A percentile compares a stretch with the other conserved stretches of the same genome.
Conservation (phyloP, 2,888 invertebrate genomes). For the Zele albiditarsus region DNA sequence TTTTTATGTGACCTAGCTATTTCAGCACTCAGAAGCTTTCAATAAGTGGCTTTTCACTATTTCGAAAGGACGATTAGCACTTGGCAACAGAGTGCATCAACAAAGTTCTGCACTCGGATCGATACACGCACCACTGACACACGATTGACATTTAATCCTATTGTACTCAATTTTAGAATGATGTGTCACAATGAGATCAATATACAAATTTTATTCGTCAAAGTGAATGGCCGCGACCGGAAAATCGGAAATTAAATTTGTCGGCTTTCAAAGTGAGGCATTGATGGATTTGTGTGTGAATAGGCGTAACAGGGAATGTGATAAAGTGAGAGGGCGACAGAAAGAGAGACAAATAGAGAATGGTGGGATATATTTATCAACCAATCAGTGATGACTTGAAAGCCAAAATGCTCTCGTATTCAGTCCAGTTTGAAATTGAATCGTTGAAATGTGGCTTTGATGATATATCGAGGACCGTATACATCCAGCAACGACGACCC, state of each 20-base stretch:
- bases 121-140: neutral
- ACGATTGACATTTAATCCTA: conserved; percentile 1
- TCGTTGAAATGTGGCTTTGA: neutral
- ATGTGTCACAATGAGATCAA: neutral
- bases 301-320: neutral
- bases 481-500: no score
- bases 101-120: neutral
- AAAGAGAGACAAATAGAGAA: neutral
- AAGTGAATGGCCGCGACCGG: neutral
- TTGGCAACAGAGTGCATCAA: no score
- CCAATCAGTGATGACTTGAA: neutral
- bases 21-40: no score
- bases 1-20: no score
- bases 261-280: neutral
- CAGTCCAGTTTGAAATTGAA: neutral
- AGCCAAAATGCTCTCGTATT: neutral
- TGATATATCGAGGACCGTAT: no score
- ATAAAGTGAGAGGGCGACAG: neutral
- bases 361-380: neutral
- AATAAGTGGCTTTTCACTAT: no score
- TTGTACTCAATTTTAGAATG: neutral
- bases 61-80: no score
- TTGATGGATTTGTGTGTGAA: neutral
- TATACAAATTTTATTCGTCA: neutral
- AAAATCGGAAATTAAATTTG: conserved; percentile 3